Conservation (phyloP, 1,140 invertebrate genomes). For the Artemia franciscana region DNA sequence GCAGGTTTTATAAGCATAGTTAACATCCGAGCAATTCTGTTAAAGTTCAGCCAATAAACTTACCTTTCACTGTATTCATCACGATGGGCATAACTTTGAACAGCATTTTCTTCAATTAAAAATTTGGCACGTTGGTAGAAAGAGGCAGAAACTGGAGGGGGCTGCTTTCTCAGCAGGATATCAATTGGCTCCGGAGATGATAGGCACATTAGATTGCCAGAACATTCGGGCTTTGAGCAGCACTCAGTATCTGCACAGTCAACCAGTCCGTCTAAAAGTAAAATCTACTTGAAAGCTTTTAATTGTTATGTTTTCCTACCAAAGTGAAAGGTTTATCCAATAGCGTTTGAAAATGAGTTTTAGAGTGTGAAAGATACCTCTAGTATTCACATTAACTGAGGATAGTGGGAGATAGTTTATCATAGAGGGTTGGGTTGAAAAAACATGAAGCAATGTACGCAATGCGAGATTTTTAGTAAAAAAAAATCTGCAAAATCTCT, state of each 20-base stretch:
- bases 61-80: conserved; percentile 96
- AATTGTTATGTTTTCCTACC: too few species aligned
- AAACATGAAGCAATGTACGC: too few species aligned
- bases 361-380: too few species aligned
- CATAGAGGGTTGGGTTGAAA: too few species aligned
- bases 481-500: too few species aligned
- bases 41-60: conserved; percentile 22
- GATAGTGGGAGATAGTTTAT: too few species aligned
- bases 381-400: too few species aligned
- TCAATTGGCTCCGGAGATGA: conserved; percentile 83
- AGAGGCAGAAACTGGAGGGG: conserved; percentile 79
- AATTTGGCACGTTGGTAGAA: conserved; percentile 97
- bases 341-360: too few species aligned
- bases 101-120: conserved; percentile 90
- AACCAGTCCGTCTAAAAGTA: conserved; percentile 63
- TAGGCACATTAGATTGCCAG: conserved; percentile 75
- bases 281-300: too few species aligned
- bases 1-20: background rate
- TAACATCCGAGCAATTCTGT: background rate
- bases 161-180: conserved; percentile 78
- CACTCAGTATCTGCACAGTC: conserved; percentile 94
- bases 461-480: too few species aligned
- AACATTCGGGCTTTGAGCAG: conserved; percentile 55
- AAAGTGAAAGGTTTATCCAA: too few species aligned
- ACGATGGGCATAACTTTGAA: conserved; percentile 89